Evolutionary conservation across 1,140 invertebrate species (phyloP), one percentile per base, ranked within the genome.

Genomic region (Anastrepha obliqua): DNA sequence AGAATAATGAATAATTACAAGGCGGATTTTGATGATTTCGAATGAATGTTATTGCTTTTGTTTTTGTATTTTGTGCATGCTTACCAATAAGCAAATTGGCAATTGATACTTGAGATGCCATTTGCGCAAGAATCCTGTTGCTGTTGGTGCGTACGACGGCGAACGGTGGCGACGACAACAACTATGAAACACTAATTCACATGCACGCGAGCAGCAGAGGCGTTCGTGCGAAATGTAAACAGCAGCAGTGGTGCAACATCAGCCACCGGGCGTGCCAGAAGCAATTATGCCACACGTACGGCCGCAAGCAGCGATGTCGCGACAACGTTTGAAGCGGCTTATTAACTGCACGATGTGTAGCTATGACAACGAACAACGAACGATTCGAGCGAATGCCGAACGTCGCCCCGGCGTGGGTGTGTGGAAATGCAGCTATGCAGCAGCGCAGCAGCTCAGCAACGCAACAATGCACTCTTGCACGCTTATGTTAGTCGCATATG

Each of bases 1-100:
- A 55, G 2, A 55, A 11, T 55, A 55, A 55, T 29, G 0, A 2
- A 55, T 55, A 55, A 55, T 55, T 55, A 5, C 51, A 55, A 55
- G 1, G 9, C 51, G 5, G 5, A 55, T 55, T 55, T 7, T 55
- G 9, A 1, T 6, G 11, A 62, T 62, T 62, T 13, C 2, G 55
- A 7, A 58, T 58, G 17, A 17, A 13, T 64, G 60, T 64, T 5
- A 13, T 17, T n/a, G 17, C 20, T 9, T 9, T 8, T 67, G 64
- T 67, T 29, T 9, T 29, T 29, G 64, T 67, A 39, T 39, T 67
- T 5, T 5, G 4, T 55, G 7, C 55, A 0, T 55, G 47, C 74
- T 81, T 81, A 81, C 74, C 74, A 42, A 81, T 15, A 81, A 81
- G 74, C 74, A 58, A 55, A 81, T n/a, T 81, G 74, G 20, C 74